Evolutionary conservation across 2,888 invertebrate species (phyloP).

Genomic region (Drosophila falleni): DNA sequence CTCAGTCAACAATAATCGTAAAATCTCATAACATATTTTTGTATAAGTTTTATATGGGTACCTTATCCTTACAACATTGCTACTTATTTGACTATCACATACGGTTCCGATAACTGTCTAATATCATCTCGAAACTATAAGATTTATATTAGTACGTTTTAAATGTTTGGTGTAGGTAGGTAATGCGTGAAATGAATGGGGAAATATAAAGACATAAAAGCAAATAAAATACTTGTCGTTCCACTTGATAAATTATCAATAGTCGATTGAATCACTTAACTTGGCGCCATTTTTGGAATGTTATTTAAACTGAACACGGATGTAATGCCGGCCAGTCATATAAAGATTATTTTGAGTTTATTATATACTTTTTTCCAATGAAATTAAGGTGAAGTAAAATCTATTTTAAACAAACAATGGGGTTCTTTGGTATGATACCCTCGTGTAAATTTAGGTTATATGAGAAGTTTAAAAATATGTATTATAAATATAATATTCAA

Average conservation of each 20-base stretch:
- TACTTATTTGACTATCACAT: too few relatives aligned
- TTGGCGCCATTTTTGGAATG: slow-evolving; percentile 27
- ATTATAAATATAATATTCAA: background rate
- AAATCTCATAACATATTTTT: background rate
- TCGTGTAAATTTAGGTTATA: background rate
- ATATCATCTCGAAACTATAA: background rate
- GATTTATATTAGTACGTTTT: background rate
- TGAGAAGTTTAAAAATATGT: background rate
- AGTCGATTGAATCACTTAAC: slow-evolving; percentile 8
- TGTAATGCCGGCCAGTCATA: slow-evolving; percentile 9
- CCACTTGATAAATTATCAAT: slow-evolving; percentile 12
- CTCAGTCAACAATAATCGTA: background rate
- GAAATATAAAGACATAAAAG: background rate
- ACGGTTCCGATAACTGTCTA: background rate
- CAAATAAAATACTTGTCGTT: slow-evolving; percentile 18
- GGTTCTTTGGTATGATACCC: background rate
- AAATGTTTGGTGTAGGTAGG: background rate
- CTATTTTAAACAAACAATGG: background rate
- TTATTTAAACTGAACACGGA: background rate
- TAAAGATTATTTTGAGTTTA: slow-evolving; percentile 32
- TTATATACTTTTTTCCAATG: slow-evolving; percentile 1
- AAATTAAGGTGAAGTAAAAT: background rate
- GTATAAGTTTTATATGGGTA: too few relatives aligned
- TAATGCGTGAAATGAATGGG: background rate
- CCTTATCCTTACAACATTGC: too few relatives aligned